These are phyloP conservation scores for Macrophya annulata DNA, from an alignment of 2,888 invertebrate genomes.

Conservation along the genomic window DNA sequence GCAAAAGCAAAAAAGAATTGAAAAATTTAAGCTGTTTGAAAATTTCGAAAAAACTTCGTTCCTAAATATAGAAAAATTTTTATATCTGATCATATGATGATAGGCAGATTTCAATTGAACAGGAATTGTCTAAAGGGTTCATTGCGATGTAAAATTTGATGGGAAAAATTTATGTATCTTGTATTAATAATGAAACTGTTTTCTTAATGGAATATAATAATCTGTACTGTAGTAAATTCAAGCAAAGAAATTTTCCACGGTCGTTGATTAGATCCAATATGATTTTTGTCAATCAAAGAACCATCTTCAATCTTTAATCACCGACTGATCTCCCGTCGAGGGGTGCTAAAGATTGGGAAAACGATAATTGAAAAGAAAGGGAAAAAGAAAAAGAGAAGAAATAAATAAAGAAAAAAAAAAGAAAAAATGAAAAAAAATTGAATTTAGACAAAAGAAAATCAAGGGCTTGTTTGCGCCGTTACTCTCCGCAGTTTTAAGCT, in stretches of 20 bases:
- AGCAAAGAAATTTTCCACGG: not conserved
- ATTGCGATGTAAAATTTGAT: no score
- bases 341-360: not conserved
- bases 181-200: not conserved
- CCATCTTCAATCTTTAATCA: conserved; percentile 17
- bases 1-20: not conserved
- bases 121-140: no score
- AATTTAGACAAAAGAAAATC: not conserved
- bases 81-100: not conserved
- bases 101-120: not conserved
- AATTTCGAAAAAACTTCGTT: not conserved
- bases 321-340: conserved; percentile 26
- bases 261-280: not conserved
- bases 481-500: not conserved
- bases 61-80: not conserved
- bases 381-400: not conserved
- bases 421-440: not conserved
- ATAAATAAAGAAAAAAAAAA: not conserved
- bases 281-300: conserved; percentile 27
- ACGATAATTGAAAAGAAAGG: conserved; percentile 8
- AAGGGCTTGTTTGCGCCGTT: not conserved
- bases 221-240: not conserved
- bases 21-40: not conserved
- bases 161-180: no score
- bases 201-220: not conserved